These are phyloP conservation scores for Phaethon lepturus DNA, from an alignment of 2,113 vertebrate species.

Conservation along the genomic window DNA sequence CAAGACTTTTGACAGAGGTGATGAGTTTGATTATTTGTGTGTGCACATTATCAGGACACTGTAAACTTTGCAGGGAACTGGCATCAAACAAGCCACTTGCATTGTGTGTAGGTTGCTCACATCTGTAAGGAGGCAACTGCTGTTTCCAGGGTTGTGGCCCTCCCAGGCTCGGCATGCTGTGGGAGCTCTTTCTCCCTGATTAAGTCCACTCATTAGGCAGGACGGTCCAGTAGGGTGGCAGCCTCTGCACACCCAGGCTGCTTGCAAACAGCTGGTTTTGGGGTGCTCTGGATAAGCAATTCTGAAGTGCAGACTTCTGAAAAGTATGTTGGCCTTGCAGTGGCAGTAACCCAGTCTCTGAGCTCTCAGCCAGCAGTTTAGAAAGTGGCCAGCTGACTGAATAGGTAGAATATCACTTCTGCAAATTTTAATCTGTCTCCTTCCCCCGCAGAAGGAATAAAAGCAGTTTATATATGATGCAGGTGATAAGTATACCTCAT, in stretches of 20 bases:
- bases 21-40: not conserved
- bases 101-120: not conserved
- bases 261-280: not conserved
- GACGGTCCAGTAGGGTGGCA: not conserved
- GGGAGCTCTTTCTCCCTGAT: not conserved
- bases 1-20: not conserved
- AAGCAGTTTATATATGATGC: not conserved
- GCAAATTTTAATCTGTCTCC: not conserved
- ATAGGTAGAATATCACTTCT: not conserved
- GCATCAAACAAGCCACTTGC: not conserved
- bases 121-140: not conserved
- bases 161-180: not conserved
- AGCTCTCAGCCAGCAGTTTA: not conserved
- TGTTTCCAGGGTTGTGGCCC: not conserved
- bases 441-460: not conserved
- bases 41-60: fast-evolving
- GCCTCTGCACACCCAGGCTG: not conserved
- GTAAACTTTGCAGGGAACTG: not conserved
- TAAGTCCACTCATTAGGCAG: not conserved
- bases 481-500: not conserved
- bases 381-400: not conserved
- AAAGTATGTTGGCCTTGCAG: not conserved
- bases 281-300: not conserved
- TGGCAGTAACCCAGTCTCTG: not conserved
- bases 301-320: not conserved